These are phyloP conservation scores for Myrmecobius fasciatus DNA, from an alignment of 2,113 vertebrate genomes.

Conservation along the genomic window DNA sequence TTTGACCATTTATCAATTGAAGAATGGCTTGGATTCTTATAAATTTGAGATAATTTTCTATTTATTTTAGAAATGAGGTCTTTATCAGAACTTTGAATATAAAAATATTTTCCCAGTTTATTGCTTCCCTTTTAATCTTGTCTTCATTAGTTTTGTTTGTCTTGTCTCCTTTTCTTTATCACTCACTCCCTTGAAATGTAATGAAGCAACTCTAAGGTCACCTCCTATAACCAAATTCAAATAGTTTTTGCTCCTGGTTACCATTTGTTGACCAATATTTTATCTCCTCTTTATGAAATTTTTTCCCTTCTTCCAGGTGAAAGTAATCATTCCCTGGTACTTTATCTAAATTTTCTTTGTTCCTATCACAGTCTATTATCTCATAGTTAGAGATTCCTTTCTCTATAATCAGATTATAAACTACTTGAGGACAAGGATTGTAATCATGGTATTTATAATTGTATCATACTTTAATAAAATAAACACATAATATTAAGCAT, in stretches of 20 bases:
- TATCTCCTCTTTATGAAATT: neutral
- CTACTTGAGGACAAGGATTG: neutral
- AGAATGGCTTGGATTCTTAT: too few species aligned
- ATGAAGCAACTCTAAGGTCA: neutral
- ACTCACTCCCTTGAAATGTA: neutral
- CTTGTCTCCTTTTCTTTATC: neutral
- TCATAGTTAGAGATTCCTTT: neutral
- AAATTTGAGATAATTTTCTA: too few species aligned
- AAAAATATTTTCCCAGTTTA: too few species aligned
- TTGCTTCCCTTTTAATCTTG: too few species aligned
- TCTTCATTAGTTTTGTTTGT: too few species aligned
- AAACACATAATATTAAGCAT: slow-evolving; percentile 23
- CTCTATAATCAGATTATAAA: neutral
- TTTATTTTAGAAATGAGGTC: too few species aligned
- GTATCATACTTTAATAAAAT: slow-evolving; percentile 38
- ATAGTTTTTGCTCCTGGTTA: neutral
- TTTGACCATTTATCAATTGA: too few species aligned
- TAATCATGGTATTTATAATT: neutral
- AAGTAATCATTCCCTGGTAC: neutral
- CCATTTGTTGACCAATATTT: neutral
- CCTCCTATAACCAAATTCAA: neutral
- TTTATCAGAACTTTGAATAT: too few species aligned
- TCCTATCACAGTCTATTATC: neutral
- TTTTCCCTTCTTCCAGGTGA: neutral
- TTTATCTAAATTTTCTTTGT: neutral